Evolutionary conservation across 2,113 vertebrate species (phyloP), one percentile per base, ranked within the genome.

Genomic region (Entosphenus tridentatus): DNA sequence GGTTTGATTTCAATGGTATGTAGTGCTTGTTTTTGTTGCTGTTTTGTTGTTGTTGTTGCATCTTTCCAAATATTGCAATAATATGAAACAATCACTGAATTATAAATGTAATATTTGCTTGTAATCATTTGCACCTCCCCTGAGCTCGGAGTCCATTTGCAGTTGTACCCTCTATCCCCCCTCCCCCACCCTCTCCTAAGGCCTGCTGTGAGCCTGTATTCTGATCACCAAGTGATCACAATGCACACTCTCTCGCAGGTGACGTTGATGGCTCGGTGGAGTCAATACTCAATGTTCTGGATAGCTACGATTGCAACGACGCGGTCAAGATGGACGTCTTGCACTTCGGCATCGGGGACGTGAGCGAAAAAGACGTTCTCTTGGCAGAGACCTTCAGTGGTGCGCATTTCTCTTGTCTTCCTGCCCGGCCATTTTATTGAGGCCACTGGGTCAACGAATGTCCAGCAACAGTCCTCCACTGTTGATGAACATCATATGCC

Each of bases 221-320:
- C 39, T 39, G 39, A 39, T 7, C 39, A 39, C 39, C 39, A 39
- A 39, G 39, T 39, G 39, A 39, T 39, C 39, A 39, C 39, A 39
- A 39, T 39, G 39, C 39, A 39, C 39, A 39, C 39, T 39, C 39
- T 39, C 3, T 0, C 3, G 6, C 74, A 97, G 92, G 88, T 71
- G 93, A 98, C 11, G 85, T 95, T 67, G 89, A 95, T 69, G 93
- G 93, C 7, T 95, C 93, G 1, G 74, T 96, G 68, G 90, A 98
- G 76, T 76, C 89, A 18, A 78, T 98, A 75, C 72, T 98, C 69
- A 80, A 82, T 75, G 80, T 97, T 71, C 67, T 96, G 75, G 83
- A 87, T 67, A 80, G 77, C 13, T 98, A 98, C 0, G 83, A 95
- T 21, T 85, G 84, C 3, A 75, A 85, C 8, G 75, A 83, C 1